A percentile compares a stretch with the other conserved stretches of the same genome.
Conservation (phyloP, 37 sponge, comb jelly and placozoan genomes). For the Axinella damicornis region DNA sequence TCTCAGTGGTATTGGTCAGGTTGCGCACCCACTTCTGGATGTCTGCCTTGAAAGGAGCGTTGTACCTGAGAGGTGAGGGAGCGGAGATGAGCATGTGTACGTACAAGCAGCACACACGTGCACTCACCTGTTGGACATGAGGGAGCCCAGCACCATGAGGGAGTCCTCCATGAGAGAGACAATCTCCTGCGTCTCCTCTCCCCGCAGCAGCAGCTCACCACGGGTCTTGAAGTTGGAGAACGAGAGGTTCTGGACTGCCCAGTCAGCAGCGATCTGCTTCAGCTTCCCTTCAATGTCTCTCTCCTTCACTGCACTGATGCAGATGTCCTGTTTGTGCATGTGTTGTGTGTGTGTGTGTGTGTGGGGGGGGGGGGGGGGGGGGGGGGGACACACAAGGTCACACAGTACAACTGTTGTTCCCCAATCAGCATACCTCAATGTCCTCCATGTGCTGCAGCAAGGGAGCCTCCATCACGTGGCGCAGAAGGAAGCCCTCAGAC, state of each 20-base stretch:
- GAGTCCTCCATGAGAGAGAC: slow-evolving; percentile 98
- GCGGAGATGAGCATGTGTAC: neutral
- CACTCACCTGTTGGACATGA: slow-evolving; percentile 94
- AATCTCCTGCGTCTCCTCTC: slow-evolving; percentile 92
- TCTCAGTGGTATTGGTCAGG: slow-evolving; percentile 95
- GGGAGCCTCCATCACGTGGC: slow-evolving; percentile 99
- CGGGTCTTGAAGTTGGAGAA: slow-evolving; percentile 96
- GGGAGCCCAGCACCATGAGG: slow-evolving; percentile 98
- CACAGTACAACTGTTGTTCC: too few species aligned
- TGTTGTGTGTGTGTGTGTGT: too few species aligned
- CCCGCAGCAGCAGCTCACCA: slow-evolving; percentile 97
- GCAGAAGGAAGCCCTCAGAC: slow-evolving; percentile 87
- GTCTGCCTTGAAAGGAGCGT: slow-evolving; percentile 98
- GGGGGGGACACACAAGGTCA: too few species aligned
- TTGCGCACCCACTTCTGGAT: slow-evolving; percentile 98
- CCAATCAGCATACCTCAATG: slow-evolving; percentile 84
- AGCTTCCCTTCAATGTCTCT: slow-evolving; percentile 98
- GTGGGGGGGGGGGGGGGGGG: too few species aligned
- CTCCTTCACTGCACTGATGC: slow-evolving; percentile 98
- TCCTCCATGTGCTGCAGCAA: slow-evolving; percentile 94
- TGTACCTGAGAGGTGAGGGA: slow-evolving; percentile 71
- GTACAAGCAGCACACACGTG: neutral
- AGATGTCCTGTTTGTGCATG: slow-evolving; percentile 97
- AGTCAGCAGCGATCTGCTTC: slow-evolving; percentile 95
- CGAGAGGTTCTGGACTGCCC: slow-evolving; percentile 90